Evolutionary conservation across 2,113 vertebrate species (phyloP).

Genomic region (Malurus alboscapulatus): DNA sequence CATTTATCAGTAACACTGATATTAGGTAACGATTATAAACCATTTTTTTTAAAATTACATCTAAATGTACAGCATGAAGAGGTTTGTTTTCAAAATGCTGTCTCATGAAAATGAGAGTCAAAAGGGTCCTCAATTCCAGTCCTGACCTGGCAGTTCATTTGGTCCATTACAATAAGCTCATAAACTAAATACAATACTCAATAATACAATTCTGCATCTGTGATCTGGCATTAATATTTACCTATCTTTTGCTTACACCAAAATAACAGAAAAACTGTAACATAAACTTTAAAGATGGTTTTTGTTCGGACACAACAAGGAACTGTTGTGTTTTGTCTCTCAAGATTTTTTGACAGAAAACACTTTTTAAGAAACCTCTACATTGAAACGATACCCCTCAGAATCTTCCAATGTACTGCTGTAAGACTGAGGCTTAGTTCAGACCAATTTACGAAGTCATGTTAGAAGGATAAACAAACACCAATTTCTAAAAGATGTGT

Average conservation of each 20-base stretch:
- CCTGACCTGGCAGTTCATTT: not conserved
- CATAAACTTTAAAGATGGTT: not conserved
- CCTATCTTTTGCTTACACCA: not conserved
- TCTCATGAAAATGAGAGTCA: not conserved
- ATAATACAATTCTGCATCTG: not conserved
- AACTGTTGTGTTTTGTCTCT: not conserved
- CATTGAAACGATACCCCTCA: not conserved
- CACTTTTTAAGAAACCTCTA: not conserved
- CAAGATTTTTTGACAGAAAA: not conserved
- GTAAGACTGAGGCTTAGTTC: not conserved
- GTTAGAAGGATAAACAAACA: not conserved
- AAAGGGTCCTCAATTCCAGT: not conserved
- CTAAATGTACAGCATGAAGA: not conserved
- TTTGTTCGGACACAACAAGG: not conserved
- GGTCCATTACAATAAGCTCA: not conserved
- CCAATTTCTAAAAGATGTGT: not conserved
- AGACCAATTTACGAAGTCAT: not conserved
- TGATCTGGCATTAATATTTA: not conserved
- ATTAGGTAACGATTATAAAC: not conserved
- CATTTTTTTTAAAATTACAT: not conserved
- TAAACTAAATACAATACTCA: not conserved
- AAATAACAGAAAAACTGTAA: not conserved
- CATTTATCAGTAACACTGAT: not conserved
- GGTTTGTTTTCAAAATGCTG: not conserved
- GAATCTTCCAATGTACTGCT: not conserved